These are phyloP conservation scores for Coelopa frigida DNA, from an alignment of 1,140 invertebrate species.

Conservation along the genomic window DNA sequence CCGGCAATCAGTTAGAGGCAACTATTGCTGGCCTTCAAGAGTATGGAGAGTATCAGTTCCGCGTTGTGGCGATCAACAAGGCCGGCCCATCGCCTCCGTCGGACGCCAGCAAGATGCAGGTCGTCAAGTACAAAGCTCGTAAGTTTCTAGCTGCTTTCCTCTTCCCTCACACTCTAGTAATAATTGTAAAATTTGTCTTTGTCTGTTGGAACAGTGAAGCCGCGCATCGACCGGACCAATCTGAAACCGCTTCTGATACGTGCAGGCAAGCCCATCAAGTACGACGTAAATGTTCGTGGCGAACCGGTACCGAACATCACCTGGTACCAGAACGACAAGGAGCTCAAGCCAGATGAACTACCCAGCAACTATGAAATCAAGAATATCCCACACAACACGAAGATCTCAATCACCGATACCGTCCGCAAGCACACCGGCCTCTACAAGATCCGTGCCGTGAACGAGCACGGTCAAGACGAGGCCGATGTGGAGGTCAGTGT, in stretches of 20 bases:
- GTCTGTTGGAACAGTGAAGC: conserved; percentile 61
- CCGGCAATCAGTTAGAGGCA: conserved; percentile 67
- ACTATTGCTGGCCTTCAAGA: conserved; percentile 84
- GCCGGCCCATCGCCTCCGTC: conserved; percentile 90
- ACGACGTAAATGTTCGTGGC: conserved; percentile 88
- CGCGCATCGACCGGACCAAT: conserved; percentile 92
- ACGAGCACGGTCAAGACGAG: conserved; percentile 88
- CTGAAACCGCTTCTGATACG: conserved; percentile 83
- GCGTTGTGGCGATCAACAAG: conserved; percentile 93
- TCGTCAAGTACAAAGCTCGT: conserved; percentile 83
- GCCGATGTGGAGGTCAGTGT: conserved; percentile 90
- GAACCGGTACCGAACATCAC: conserved; percentile 88
- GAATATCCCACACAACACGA: conserved; percentile 90
- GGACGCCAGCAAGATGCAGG: conserved; percentile 85
- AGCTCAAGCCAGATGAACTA: conserved; percentile 49
- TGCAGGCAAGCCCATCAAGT: conserved; percentile 86
- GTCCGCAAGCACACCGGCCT: conserved; percentile 77
- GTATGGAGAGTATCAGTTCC: conserved; percentile 89
- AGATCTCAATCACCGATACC: conserved; percentile 79
- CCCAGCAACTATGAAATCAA: conserved; percentile 70
- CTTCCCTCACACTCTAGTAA: no score
- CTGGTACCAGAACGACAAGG: conserved; percentile 59
- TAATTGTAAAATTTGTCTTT: conserved; percentile 2
- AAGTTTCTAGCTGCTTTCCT: no score
- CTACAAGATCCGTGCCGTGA: conserved; percentile 86